Evolutionary conservation across 2,113 vertebrate species (phyloP).

Genomic region (Megaceryle torquata): DNA sequence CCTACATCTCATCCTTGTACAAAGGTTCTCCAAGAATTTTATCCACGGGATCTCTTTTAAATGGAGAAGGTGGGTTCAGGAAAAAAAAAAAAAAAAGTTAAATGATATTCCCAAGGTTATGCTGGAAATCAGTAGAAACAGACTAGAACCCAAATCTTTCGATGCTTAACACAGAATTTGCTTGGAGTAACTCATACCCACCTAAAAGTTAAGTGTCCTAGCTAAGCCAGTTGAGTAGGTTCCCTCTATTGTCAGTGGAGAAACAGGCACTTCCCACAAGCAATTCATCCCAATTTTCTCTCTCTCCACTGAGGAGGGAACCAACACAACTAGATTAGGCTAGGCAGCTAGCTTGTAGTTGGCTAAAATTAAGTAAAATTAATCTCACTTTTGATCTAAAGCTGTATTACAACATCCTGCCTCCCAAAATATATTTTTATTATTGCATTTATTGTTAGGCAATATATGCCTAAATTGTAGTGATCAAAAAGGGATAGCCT

Average conservation of each 20-base stretch:
- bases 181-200: neutral
- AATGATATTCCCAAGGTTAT: neutral
- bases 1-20: neutral
- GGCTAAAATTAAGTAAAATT: constrained; percentile 37
- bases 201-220: neutral
- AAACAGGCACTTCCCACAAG: neutral
- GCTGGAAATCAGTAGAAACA: neutral
- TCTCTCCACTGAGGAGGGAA: neutral
- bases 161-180: neutral
- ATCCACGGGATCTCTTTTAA: neutral
- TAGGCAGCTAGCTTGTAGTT: neutral
- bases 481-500: constrained; percentile 4
- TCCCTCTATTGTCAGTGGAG: constrained; percentile 56
- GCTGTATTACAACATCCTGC: constrained; percentile 3
- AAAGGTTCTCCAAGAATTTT: neutral
- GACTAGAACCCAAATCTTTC: neutral
- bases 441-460: constrained; percentile 24
- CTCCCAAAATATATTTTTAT: constrained; percentile 43
- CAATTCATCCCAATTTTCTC: neutral
- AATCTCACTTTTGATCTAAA: constrained; percentile 32
- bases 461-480: constrained; percentile 7
- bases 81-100: neutral
- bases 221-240: neutral
- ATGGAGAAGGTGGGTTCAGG: neutral
- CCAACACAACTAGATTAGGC: neutral